phyloP scores from a whole-genome alignment of 2,113 vertebrate genomes.

The Ictalurus punctatus region DNA sequence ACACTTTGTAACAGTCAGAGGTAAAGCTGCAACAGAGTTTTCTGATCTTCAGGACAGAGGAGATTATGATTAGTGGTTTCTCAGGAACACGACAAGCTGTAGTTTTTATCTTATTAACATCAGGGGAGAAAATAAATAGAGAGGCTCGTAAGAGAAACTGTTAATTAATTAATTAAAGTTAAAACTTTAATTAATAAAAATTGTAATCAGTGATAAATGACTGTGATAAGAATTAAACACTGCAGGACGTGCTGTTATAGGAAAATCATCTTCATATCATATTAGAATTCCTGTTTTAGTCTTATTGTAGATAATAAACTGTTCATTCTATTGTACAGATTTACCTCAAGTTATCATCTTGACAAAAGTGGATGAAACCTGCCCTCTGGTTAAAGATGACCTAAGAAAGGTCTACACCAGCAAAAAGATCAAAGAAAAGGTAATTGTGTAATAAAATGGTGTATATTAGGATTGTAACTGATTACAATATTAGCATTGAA shows the following conservation, averaged over 20 bases:
- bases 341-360: conserved; percentile 27
- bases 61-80: too few species aligned
- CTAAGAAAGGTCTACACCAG: conserved; percentile 5
- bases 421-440: conserved; percentile 31
- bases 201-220: too few species aligned
- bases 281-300: not conserved
- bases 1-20: too few species aligned
- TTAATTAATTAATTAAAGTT: too few species aligned
- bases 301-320: not conserved
- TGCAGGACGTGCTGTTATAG: too few species aligned
- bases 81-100: too few species aligned
- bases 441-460: not conserved
- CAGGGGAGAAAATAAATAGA: too few species aligned
- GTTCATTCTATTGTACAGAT: not conserved
- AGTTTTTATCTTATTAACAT: too few species aligned
- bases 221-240: not conserved
- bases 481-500: not conserved
- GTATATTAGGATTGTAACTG: not conserved
- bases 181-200: too few species aligned
- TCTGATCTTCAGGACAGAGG: too few species aligned
- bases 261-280: not conserved
- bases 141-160: too few species aligned
- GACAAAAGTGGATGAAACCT: conserved; percentile 24
- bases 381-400: conserved; percentile 19
- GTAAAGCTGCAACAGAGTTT: too few species aligned